Evolutionary conservation across 1,140 invertebrate genomes (phyloP), one percentile per base, ranked within the genome.

Genomic region (Drosophila teissieri): DNA sequence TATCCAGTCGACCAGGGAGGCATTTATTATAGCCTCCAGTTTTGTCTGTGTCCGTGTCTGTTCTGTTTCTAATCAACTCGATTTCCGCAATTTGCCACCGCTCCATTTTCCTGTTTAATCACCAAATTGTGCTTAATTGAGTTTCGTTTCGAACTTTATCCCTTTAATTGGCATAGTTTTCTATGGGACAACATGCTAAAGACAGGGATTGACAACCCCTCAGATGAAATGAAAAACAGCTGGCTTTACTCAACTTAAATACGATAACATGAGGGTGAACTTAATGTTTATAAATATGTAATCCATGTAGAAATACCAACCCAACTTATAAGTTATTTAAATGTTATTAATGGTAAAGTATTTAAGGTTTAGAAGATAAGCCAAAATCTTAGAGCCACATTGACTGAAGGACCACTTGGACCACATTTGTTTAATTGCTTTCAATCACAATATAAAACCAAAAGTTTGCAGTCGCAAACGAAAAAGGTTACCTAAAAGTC

Each of bases 31-130:
- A 19, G 17, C 49, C 61, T n/a, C n/a, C n/a, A n/a, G n/a, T n/a
- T n/a, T n/a, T n/a, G n/a, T n/a, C n/a, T n/a, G n/a, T n/a, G n/a
- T n/a, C 24, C 24, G 27, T 67, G 62, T 46, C 57, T 40, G 45
- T 46, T 46, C 57, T 40, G 45, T 46, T 67, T 49, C 64, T 49
- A 72, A 72, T 72, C 68, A 72, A 72, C 68, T 72, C 65, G 64
- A 70, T 69, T 70, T 70, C 64, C 68, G 51, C 64, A 67, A 44
- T 64, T 64, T 17, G 60, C 64, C 45, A 67, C 60, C 14, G 24
- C 64, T 56, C 51, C 27, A 45, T 70, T 70, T 49, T 27, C 40
- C 36, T 46, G 37, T 36, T 36, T 72, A 70, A 72, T 72, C 68
- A 49, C 68, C 19, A 31, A 72, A 72, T 42, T 70, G 65, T 70